phyloP scores from a whole-genome alignment of 92 coral and sea anemone genomes.

The Anthopleura xanthogrammica region DNA sequence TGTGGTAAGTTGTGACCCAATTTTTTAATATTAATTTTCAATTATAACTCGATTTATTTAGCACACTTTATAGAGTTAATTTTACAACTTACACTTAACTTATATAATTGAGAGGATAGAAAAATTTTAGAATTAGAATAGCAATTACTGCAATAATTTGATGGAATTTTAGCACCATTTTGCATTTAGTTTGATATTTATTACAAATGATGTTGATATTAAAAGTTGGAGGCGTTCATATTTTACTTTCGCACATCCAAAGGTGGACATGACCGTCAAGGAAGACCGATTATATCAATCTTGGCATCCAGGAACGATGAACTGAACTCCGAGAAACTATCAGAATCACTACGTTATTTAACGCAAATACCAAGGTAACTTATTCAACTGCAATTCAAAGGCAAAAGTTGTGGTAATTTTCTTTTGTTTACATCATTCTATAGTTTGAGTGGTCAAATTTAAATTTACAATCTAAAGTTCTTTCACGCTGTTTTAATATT shows the following conservation, averaged over 20 bases:
- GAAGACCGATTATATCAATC: conserved; percentile 77
- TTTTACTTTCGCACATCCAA: not conserved
- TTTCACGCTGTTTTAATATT: conserved; percentile 1
- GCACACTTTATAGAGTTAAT: not conserved
- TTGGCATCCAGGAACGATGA: conserved; percentile 78
- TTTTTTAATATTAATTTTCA: not conserved
- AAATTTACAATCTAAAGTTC: not conserved
- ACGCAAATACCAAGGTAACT: conserved; percentile 86
- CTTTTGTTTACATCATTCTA: conserved; percentile 19
- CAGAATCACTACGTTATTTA: conserved; percentile 74
- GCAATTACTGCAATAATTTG: not conserved
- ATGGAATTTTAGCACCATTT: not conserved
- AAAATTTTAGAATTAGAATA: not conserved
- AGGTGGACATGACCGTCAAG: conserved; percentile 90
- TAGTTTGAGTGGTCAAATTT: conserved; percentile 9
- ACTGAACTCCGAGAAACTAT: conserved; percentile 59
- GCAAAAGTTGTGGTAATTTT: not conserved
- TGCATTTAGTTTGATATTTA: not conserved
- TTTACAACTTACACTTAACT: not conserved
- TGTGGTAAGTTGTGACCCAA: conserved; percentile 50
- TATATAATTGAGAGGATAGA: not conserved
- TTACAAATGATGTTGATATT: not conserved
- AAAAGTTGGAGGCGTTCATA: not conserved
- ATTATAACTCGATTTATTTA: not conserved
- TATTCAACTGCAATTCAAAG: not conserved